These are phyloP conservation scores for Junonia oenone DNA, from an alignment of 2,888 invertebrate genomes.

Conservation along the genomic window DNA sequence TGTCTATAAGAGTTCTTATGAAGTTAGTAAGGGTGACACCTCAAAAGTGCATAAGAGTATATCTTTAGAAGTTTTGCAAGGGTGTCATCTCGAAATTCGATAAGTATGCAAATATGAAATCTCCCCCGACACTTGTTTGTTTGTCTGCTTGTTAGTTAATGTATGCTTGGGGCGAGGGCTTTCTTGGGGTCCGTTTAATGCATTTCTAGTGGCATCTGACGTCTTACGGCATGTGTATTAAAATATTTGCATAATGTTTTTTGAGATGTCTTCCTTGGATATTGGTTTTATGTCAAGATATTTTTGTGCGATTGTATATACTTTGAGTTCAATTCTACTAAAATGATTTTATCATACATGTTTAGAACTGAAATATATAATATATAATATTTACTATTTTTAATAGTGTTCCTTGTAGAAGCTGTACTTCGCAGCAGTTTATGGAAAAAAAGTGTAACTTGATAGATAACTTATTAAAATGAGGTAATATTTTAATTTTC, in stretches of 20 bases:
- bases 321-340: no score
- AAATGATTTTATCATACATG: no score
- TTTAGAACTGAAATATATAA: no score
- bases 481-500: no score
- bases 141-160: constrained; percentile 24
- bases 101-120: constrained; percentile 38
- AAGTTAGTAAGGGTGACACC: no score
- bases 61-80: neutral
- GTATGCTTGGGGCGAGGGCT: constrained; percentile 9
- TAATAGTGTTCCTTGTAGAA: no score
- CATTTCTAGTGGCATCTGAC: constrained; percentile 12
- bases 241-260: constrained; percentile 6
- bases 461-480: no score
- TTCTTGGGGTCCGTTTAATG: constrained; percentile 15
- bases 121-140: constrained; percentile 27
- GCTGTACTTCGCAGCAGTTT: no score
- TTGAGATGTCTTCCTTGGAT: neutral
- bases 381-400: no score
- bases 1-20: no score
- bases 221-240: neutral
- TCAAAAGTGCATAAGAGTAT: neutral
- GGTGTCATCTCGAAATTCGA: constrained; percentile 27
- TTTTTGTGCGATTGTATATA: no score
- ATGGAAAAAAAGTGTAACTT: no score
- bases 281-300: neutral